Evolutionary conservation across 2,888 invertebrate genomes (phyloP), one percentile per base, ranked within the genome.

Genomic region (Ornithoptera priamus): DNA sequence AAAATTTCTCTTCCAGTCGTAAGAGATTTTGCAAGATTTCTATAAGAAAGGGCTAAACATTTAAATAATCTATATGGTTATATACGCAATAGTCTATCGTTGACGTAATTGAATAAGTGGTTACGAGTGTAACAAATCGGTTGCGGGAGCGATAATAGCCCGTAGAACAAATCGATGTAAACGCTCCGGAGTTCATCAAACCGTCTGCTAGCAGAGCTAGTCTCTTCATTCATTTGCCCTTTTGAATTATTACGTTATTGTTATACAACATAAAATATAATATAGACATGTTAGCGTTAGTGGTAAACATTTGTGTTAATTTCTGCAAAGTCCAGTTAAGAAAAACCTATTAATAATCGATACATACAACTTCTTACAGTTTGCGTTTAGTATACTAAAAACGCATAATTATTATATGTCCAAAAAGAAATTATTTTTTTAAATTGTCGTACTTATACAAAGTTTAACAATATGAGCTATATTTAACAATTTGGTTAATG

Each of bases 111-210:
- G 82, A 86, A 88, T 89, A 84, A 85, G 80, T 83, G 80, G 86
- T 85, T 85, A 83, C 80, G 82, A 79, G 82, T 82, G 80, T 82
- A 89, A 86, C 86, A 79, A 89, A 89, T 87, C 81, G 85, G 88
- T 86, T 85, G 76, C 67, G 63, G 70, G 63, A 67, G 63, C 70
- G 70, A 70, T 70, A 67, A 70, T 70, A 24, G 77, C 39, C 68
- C 75, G 72, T 74, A 79, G 79, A 83, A 83, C 78, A 75, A 77
- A 83, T 81, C 75, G 79, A 77, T 76, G 74, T 72, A 72, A 75
- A 65, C 75, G 75, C 77, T 75, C 75, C 74, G 74, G 75, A 78
- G 81, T 83, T 80, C 82, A 84, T 80, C 75, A 77, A 72, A 78
- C 74, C 75, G 65, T n/a, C 53, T 53, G 18, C 61, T 67, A 69